phyloP scores from a whole-genome alignment of 2,797 vertebrate species.

The Halcyon badia region DNA sequence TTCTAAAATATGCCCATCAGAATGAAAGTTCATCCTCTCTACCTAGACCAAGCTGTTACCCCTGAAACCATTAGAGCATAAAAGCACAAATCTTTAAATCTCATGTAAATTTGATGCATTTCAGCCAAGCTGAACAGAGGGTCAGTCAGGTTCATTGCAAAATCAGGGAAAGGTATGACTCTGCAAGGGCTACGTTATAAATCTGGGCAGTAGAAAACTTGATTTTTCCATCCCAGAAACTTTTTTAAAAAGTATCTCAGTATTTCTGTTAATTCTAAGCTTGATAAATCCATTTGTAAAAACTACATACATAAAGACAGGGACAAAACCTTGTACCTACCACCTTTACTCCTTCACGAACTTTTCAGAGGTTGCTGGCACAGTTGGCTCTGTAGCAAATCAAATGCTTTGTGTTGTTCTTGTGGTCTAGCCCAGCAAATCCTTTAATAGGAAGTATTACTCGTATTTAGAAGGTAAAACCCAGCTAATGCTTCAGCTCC shows the following conservation, averaged over 20 bases:
- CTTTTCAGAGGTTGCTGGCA: background rate
- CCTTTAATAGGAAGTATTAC: conserved; percentile 14
- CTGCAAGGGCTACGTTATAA: background rate
- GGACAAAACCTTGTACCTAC: background rate
- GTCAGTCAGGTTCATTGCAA: background rate
- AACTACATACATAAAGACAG: background rate
- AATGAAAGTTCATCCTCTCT: background rate
- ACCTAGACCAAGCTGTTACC: background rate
- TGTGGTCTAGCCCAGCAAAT: background rate
- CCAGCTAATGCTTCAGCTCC: background rate
- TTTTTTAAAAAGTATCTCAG: background rate
- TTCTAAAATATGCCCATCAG: background rate
- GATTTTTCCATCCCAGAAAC: background rate
- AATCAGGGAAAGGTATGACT: background rate
- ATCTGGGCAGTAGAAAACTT: background rate
- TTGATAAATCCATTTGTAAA: background rate
- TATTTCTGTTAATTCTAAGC: background rate
- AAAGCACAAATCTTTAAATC: background rate
- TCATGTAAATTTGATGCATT: background rate
- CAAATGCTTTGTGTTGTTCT: background rate
- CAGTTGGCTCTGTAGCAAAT: background rate
- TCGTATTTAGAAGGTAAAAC: conserved; percentile 28
- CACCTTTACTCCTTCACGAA: background rate
- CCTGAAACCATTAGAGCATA: background rate
- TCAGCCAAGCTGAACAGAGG: background rate